These are phyloP conservation scores for Petrocephalus sullivani DNA, from an alignment of 2,797 vertebrate species.

Conservation along the genomic window DNA sequence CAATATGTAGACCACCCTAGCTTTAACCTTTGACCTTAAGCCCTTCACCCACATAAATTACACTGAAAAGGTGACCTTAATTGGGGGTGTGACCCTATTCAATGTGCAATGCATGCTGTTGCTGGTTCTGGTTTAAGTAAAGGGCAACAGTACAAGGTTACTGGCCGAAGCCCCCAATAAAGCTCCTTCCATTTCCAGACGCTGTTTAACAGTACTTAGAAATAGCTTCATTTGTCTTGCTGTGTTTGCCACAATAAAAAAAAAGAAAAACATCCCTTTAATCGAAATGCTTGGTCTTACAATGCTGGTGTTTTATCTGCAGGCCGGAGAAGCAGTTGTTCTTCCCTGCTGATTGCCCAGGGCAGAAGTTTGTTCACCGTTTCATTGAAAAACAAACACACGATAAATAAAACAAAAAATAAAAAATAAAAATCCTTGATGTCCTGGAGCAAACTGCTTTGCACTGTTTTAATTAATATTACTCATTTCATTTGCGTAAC, in stretches of 20 bases:
- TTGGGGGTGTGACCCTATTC: constrained; percentile 24
- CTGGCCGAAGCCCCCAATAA: constrained; percentile 21
- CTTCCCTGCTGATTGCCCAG: background rate
- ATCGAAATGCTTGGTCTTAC: background rate
- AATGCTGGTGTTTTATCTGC: background rate
- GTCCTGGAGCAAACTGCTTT: background rate
- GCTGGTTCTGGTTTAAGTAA: constrained; percentile 25
- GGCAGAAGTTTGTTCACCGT: background rate
- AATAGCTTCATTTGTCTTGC: constrained; percentile 49
- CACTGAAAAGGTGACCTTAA: constrained; percentile 23
- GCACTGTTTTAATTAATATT: background rate
- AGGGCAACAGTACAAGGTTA: constrained; percentile 17
- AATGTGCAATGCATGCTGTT: constrained; percentile 31
- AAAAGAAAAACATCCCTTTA: background rate
- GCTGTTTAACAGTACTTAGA: constrained; percentile 34
- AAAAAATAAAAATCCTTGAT: background rate
- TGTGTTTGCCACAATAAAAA: constrained; percentile 33
- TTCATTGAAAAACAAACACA: background rate
- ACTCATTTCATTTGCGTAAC: background rate
- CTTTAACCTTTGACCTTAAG: constrained; percentile 31
- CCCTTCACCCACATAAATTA: constrained; percentile 32
- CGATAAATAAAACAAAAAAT: background rate
- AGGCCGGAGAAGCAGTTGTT: background rate
- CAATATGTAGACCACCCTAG: constrained; percentile 28
- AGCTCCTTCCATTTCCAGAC: constrained; percentile 22